These are phyloP conservation scores for Drepana falcataria DNA, from an alignment of 2,888 invertebrate genomes.

Conservation along the genomic window DNA sequence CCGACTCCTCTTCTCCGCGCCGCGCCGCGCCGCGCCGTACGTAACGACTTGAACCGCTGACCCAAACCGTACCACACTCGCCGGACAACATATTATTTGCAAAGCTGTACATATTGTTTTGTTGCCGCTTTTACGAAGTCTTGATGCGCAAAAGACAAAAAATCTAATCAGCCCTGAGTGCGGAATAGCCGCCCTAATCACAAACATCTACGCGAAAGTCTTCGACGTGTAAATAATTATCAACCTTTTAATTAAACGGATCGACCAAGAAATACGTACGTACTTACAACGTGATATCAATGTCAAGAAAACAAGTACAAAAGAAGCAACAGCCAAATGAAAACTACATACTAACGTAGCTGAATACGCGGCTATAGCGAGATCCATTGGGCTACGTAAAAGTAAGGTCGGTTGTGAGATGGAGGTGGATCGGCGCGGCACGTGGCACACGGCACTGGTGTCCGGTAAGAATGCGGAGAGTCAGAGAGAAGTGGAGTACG, in stretches of 20 bases:
- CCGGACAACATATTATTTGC: conserved; percentile 60
- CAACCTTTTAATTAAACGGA: no score
- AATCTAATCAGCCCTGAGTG: conserved; percentile 11
- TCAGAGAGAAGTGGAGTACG: conserved; percentile 75
- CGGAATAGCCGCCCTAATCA: conserved; percentile 3
- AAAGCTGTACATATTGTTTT: conserved; percentile 50
- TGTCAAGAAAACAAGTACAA: no score
- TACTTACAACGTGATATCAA: no score
- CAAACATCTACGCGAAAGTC: conserved; percentile 1
- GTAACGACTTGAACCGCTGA: conserved; percentile 26
- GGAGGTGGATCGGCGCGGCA: neutral
- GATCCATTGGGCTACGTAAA: neutral
- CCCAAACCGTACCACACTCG: conserved; percentile 50
- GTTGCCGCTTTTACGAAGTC: conserved; percentile 70
- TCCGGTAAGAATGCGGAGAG: conserved; percentile 58
- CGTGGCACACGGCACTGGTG: conserved; percentile 7
- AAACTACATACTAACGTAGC: no score
- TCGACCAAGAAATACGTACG: no score
- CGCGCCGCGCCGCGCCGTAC: conserved; percentile 24
- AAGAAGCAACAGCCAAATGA: no score
- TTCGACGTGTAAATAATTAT: neutral
- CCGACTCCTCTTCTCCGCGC: conserved; percentile 40
- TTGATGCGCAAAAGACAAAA: conserved; percentile 52
- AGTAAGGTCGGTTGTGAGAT: neutral
- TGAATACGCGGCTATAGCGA: no score